Evolutionary conservation across 2,113 vertebrate genomes (phyloP), one percentile per base, ranked within the genome.

Genomic region (Pipa parva): DNA sequence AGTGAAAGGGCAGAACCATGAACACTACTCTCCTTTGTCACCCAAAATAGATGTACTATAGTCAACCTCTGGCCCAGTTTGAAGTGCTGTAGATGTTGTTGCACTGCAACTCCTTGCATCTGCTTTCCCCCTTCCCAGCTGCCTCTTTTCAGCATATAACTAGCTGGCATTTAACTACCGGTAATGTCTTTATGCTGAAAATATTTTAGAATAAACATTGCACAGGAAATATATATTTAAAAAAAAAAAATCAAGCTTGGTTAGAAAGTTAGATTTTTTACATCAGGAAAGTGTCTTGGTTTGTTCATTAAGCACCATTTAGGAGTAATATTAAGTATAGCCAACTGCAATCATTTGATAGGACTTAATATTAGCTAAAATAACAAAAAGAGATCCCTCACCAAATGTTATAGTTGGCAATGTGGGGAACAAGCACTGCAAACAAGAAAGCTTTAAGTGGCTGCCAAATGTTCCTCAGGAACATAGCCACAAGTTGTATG

Each of bases 151-250:
- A 33, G 18, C 28, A 31, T 8, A 48, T n/a, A n/a, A n/a, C n/a
- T 22, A 21, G 42, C 21, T 45, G n/a, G 48, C 31, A 31, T 20
- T n/a, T n/a, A n/a, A n/a, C n/a, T n/a, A n/a, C n/a, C n/a, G n/a
- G n/a, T n/a, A 52, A 61, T 46, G 18, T 61, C 26, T 60, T 52
- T 52, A 69, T 29, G n/a, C 29, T 31, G 58, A 39, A 51, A 21
- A 22, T 52, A 25, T 52, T 39, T 37, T 54, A 70, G 21, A 33
- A 37, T 31, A 61, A 54, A 60, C 25, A 59, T 45, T 8, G 29
- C 39, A 11, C 25, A 49, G 26, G 36, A 10, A 33, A n/a, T 50
- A 59, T 15, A 59, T 7, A 9, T n/a, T 25, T 25, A 59, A n/a
- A 28, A n/a, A 1, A 15, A 29, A 28, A 4, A 28, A 28, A 29